Evolutionary conservation across 2,113 vertebrate genomes (phyloP).

Genomic region (Casuarius casuarius): DNA sequence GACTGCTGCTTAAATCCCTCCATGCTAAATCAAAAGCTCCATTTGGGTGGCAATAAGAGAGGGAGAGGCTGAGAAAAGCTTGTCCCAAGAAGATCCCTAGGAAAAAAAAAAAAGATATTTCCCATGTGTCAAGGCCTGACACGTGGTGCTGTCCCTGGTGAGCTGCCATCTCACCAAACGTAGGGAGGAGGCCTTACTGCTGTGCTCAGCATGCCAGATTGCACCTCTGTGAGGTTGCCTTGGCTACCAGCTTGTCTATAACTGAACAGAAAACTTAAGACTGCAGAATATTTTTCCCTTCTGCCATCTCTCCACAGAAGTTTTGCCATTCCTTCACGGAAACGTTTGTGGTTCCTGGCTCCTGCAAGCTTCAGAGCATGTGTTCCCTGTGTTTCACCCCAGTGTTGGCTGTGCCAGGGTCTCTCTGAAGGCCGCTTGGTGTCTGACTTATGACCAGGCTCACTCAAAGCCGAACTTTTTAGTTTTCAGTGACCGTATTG

Average conservation of each 20-base stretch:
- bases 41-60: not conserved
- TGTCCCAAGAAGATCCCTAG: not conserved
- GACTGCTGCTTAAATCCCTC: not conserved
- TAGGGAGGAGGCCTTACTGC: slow-evolving; percentile 8
- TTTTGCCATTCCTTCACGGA: not conserved
- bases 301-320: not conserved
- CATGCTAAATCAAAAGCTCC: not conserved
- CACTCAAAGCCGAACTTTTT: not conserved
- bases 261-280: not conserved
- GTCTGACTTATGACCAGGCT: not conserved
- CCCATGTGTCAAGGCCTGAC: fast-evolving
- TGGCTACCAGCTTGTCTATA: slow-evolving; percentile 51
- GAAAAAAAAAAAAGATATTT: not conserved
- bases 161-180: fast-evolving
- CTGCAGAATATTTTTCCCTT: not conserved
- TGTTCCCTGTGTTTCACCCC: not conserved
- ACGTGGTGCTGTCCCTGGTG: not conserved
- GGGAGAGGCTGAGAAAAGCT: not conserved
- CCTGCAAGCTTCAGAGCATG: not conserved
- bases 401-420: fast-evolving
- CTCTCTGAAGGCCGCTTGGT: not conserved
- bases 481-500: not conserved
- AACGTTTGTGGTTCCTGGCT: not conserved
- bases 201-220: not conserved
- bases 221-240: slow-evolving; percentile 52